These are phyloP conservation scores for Lycocorax pyrrhopterus DNA, from an alignment of 2,113 vertebrate species.

Conservation along the genomic window DNA sequence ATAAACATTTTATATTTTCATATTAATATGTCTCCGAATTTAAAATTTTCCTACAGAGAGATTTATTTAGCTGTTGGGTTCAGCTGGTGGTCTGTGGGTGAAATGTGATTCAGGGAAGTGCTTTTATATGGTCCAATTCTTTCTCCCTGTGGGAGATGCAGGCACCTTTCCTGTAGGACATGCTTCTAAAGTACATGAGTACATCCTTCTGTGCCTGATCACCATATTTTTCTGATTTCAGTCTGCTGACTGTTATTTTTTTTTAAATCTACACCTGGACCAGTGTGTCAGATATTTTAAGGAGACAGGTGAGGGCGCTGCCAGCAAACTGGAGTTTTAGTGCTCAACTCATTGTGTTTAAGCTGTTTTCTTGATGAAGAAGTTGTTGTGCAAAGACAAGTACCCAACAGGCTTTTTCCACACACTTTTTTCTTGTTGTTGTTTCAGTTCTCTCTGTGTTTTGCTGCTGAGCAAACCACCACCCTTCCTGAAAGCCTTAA, in stretches of 20 bases:
- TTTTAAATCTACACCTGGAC: background rate
- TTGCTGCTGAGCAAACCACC: background rate
- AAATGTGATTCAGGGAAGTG: background rate
- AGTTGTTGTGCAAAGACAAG: background rate
- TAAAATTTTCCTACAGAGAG: background rate
- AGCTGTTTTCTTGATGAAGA: background rate
- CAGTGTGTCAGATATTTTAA: background rate
- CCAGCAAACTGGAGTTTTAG: background rate
- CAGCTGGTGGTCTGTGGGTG: background rate
- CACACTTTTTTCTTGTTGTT: background rate
- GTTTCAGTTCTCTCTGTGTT: background rate
- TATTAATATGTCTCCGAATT: background rate
- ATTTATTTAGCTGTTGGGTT: background rate
- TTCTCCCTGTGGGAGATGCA: background rate
- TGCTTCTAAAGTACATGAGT: fast-evolving
- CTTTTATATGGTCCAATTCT: background rate
- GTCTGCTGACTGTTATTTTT: background rate
- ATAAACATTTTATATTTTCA: background rate
- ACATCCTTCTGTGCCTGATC: background rate
- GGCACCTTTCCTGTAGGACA: background rate
- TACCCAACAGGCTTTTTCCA: background rate
- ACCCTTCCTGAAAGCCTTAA: background rate
- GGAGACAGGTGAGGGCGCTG: background rate
- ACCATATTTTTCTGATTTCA: background rate
- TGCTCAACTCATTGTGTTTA: background rate